A percentile compares a stretch with the other conserved stretches of the same genome.
phyloP scores from a whole-genome alignment of 2,113 vertebrate genomes.

The Sturnus vulgaris region DNA sequence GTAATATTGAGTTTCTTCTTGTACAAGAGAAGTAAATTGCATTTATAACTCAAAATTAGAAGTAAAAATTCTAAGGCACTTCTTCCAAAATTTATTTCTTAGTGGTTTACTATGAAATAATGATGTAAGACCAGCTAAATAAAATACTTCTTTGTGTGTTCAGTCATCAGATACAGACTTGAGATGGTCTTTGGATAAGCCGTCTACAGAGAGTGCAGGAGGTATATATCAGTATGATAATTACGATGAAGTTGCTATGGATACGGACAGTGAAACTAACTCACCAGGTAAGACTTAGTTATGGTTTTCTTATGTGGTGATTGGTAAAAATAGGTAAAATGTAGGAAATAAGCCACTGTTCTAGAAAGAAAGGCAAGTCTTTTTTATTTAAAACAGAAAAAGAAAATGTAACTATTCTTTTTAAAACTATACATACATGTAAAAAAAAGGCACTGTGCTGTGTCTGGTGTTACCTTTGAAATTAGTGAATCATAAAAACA shows the following conservation, averaged over 20 bases:
- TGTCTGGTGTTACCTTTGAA: neutral
- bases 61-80: neutral
- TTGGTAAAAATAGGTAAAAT: neutral
- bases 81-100: neutral
- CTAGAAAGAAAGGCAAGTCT: neutral
- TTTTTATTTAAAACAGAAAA: neutral
- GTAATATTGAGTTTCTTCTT: neutral
- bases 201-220: constrained; percentile 81
- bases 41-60: neutral
- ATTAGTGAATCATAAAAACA: neutral
- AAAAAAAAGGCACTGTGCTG: neutral
- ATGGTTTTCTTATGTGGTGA: neutral
- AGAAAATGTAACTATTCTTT: neutral
- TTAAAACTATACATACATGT: rapidly evolving
- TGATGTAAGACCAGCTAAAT: neutral
- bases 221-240: constrained; percentile 98
- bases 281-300: constrained; percentile 84
- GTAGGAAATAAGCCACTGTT: neutral
- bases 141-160: constrained; percentile 7
- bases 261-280: constrained; percentile 92
- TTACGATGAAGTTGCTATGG: constrained; percentile 99
- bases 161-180: constrained; percentile 89
- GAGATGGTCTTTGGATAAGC: constrained; percentile 85
- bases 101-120: neutral
- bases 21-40: neutral